phyloP scores from a whole-genome alignment of 2,888 invertebrate species.

The Drosophila subquinaria region DNA sequence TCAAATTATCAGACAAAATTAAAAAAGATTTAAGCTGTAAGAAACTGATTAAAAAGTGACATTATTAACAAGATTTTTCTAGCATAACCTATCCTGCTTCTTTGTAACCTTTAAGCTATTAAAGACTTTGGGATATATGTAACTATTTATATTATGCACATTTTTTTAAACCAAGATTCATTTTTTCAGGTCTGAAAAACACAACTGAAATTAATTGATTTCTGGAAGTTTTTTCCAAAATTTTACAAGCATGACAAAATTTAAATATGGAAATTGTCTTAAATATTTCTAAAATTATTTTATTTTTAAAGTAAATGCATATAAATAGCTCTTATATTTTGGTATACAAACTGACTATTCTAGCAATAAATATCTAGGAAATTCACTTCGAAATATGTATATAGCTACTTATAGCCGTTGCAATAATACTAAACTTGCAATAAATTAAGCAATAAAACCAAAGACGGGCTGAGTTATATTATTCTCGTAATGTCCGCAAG shows the following conservation, averaged over 20 bases:
- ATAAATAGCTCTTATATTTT: not conserved
- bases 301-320: not conserved
- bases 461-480: conserved; percentile 24
- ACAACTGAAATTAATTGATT: too few relatives aligned
- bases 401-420: conserved; percentile 1
- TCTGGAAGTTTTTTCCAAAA: too few relatives aligned
- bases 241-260: too few relatives aligned
- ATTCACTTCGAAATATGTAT: conserved; percentile 1
- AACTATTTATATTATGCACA: too few relatives aligned
- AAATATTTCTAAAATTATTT: not conserved
- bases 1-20: too few relatives aligned
- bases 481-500: conserved; percentile 9
- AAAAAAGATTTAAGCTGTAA: too few relatives aligned
- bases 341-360: not conserved
- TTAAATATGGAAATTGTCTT: not conserved
- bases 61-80: too few relatives aligned
- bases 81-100: too few relatives aligned
- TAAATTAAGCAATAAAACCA: conserved; percentile 36
- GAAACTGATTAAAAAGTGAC: too few relatives aligned
- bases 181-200: not conserved
- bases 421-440: conserved; percentile 18
- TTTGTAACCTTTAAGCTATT: too few relatives aligned
- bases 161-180: too few relatives aligned
- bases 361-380: not conserved
- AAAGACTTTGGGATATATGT: too few relatives aligned